These are phyloP conservation scores for Euwallacea fornicatus DNA, from an alignment of 1,140 invertebrate genomes.

Conservation along the genomic window DNA sequence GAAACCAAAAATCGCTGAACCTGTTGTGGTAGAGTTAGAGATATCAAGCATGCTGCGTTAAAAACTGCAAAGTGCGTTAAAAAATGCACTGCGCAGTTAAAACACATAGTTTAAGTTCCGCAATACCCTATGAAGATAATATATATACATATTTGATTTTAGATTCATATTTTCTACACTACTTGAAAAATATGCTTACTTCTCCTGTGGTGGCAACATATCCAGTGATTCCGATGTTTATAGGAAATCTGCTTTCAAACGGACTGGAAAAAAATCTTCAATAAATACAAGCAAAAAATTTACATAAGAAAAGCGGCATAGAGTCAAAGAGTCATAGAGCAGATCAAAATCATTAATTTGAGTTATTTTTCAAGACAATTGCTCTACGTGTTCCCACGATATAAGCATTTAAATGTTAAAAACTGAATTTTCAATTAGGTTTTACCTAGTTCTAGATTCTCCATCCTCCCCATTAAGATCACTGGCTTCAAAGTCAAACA, in stretches of 20 bases:
- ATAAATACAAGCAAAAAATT: too few relatives aligned
- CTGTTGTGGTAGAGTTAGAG: too few relatives aligned
- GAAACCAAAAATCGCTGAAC: too few relatives aligned
- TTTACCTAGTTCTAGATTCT: conserved; percentile 71
- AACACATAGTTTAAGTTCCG: too few relatives aligned
- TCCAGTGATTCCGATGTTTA: conserved; percentile 94
- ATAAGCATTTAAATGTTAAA: background rate
- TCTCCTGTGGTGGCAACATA: conserved; percentile 95
- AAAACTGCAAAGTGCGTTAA: too few relatives aligned
- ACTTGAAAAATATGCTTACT: conserved; percentile 59
- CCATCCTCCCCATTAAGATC: conserved; percentile 66
- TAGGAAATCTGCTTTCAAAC: conserved; percentile 91
- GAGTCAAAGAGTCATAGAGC: too few relatives aligned
- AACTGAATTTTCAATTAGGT: background rate
- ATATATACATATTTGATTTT: too few relatives aligned
- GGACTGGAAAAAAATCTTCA: conserved; percentile 61
- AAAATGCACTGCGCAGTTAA: too few relatives aligned
- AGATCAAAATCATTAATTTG: background rate
- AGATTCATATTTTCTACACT: background rate
- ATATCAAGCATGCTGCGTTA: too few relatives aligned
- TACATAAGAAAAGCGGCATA: too few relatives aligned
- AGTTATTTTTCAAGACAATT: too few relatives aligned
- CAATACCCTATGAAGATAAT: too few relatives aligned
- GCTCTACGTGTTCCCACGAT: background rate
- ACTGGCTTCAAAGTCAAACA: conserved; percentile 88